Evolutionary conservation across 1,140 invertebrate genomes (phyloP).

Genomic region (Linepithema humile): DNA sequence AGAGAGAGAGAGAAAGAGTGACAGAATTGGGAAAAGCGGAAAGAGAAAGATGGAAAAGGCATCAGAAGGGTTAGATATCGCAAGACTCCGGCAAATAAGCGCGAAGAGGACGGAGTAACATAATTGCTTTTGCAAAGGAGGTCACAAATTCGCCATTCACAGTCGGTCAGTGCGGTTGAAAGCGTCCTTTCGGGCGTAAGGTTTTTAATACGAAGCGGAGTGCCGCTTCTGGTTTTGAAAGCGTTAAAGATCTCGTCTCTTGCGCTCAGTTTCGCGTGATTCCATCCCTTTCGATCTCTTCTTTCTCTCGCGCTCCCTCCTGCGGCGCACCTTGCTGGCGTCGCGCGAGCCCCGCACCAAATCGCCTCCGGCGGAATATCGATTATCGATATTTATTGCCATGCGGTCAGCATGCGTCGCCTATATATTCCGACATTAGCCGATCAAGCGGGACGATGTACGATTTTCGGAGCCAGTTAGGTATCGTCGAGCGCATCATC

Average conservation of each 20-base stretch:
- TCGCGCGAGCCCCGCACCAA: slow-evolving; percentile 47
- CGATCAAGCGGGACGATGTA: slow-evolving; percentile 66
- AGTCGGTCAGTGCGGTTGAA: slow-evolving; percentile 71
- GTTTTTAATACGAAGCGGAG: slow-evolving; percentile 76
- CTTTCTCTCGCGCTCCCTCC: slow-evolving; percentile 40
- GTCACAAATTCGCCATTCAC: slow-evolving; percentile 73
- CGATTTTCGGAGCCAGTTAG: slow-evolving; percentile 58
- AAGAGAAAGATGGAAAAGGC: slow-evolving; percentile 18
- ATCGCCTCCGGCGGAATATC: slow-evolving; percentile 72
- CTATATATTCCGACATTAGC: slow-evolving; percentile 69
- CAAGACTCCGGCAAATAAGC: neutral
- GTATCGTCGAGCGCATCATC: slow-evolving; percentile 45
- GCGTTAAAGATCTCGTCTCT: slow-evolving; percentile 59
- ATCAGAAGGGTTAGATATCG: slow-evolving; percentile 31
- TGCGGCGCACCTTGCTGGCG: slow-evolving; percentile 55
- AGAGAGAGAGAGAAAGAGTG: neutral
- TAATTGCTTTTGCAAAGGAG: slow-evolving; percentile 73
- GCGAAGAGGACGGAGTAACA: slow-evolving; percentile 59
- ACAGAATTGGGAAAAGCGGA: neutral
- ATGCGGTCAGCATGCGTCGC: slow-evolving; percentile 71
- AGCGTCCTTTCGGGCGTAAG: slow-evolving; percentile 71
- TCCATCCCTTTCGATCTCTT: neutral
- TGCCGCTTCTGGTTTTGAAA: slow-evolving; percentile 74
- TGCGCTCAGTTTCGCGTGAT: neutral
- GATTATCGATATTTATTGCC: slow-evolving; percentile 80